Base-by-base conservation (phyloP, 2,113 vertebrate species). In the Brienomyrus brachyistius region DNA sequence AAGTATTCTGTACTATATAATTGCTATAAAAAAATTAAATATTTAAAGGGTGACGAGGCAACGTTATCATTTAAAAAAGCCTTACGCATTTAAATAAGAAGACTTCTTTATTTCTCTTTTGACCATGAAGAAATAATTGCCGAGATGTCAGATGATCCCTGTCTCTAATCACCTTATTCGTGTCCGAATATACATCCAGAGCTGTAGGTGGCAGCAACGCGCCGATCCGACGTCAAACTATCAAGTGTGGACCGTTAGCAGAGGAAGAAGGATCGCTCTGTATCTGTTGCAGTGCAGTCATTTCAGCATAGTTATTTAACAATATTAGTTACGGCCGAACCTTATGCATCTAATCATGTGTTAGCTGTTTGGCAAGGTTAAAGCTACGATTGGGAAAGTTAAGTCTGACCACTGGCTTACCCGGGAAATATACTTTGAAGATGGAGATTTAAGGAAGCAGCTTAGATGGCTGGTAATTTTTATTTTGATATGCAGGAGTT, bases 401-500 rank as follows among this genome's bases (percentile, higher is more conserved):
- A 45, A 84, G 43, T 23, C 19, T 45, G 40, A 45, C 82, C 43
- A 84, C 62, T 13, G n/a, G 62, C 62, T 70, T 70, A 31, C 27
- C 62, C 7, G 27, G 45, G 82, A 21, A 23, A 48, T 23, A 84
- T 15, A 48, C 8, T 40, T 47, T 23, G 82, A 84, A 84, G 45
- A 84, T 84, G 82, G 82, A 47, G 21, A 84, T 84, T 45, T 84
- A 48, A 48, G 43, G 23, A 84, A 47, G 40, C 82, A 23, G 82
- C 45, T 62, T 84, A 45, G 40, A 84, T 84, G 82, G 82, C 40
- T 84, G 82, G 82, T 45, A 21, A 47, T 84, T 47, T 84, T 84
- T n/a, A 84, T 84, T 48, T 45, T 84, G 82, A 84, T 45, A 84
- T 84, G 45, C 43, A 48, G 82, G 45, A 84, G 82, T 84, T 84